Evolutionary conservation across 2,113 vertebrate genomes (phyloP).

Genomic region (Lepisosteus osseus): DNA sequence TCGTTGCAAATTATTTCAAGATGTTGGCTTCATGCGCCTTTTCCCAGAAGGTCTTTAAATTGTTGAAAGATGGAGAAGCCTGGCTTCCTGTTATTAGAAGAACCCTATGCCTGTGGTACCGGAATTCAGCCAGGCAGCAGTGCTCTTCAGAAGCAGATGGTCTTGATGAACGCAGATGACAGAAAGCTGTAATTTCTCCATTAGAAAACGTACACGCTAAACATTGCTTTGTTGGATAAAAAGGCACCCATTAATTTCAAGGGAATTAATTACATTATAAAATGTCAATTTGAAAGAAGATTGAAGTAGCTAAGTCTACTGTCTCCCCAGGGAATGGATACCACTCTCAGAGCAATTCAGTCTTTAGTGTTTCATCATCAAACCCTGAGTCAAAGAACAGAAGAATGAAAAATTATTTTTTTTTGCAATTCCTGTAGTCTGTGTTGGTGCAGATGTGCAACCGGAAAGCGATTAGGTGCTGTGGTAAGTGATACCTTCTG

Average conservation of each 20-base stretch:
- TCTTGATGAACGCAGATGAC: background rate
- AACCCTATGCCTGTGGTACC: constrained; percentile 5
- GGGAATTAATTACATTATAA: no score
- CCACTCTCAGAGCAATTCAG: no score
- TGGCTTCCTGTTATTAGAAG: constrained; percentile 48
- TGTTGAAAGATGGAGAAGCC: constrained; percentile 47
- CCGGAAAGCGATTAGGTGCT: background rate
- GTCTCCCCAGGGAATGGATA: background rate
- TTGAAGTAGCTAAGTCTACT: no score
- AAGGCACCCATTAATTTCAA: no score
- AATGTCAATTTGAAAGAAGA: no score
- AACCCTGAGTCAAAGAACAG: background rate
- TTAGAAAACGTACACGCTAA: no score
- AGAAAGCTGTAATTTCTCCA: no score
- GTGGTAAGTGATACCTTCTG: background rate
- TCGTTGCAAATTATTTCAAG: constrained; percentile 69
- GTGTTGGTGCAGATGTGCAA: constrained; percentile 7
- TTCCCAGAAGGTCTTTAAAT: constrained; percentile 53
- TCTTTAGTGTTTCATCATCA: background rate
- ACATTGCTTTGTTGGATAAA: no score
- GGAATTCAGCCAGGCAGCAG: no score
- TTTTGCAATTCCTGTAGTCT: constrained; percentile 22
- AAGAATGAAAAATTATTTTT: constrained; percentile 32
- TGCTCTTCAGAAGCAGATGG: background rate
- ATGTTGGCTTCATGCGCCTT: constrained; percentile 52